These are phyloP conservation scores for Paraplagusia blochii DNA, from an alignment of 2,113 vertebrate genomes.

Conservation along the genomic window DNA sequence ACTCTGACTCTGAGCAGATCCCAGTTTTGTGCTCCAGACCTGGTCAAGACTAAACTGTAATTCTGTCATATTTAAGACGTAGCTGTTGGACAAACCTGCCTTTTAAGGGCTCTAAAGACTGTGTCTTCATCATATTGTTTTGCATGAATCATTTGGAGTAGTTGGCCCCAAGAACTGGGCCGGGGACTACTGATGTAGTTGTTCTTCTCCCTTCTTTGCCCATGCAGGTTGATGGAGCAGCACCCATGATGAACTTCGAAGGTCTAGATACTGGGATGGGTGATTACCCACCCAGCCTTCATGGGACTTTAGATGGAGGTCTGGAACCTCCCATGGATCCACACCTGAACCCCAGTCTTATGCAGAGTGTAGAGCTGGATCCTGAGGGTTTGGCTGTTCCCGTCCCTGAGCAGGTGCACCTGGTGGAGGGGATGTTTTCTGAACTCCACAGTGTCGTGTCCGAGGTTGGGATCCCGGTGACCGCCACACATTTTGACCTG, in stretches of 20 bases:
- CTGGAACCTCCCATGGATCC: conserved; percentile 88
- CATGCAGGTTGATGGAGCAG: conserved; percentile 40
- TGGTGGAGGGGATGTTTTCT: conserved; percentile 96
- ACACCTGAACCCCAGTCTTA: conserved; percentile 81
- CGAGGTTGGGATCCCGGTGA: conserved; percentile 91
- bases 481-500: conserved; percentile 89
- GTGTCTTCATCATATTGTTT: too few relatives aligned
- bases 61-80: too few relatives aligned
- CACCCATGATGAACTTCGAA: conserved; percentile 90
- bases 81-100: too few relatives aligned
- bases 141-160: too few relatives aligned
- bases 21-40: too few relatives aligned
- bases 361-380: conserved; percentile 90
- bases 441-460: conserved; percentile 92
- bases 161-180: too few relatives aligned
- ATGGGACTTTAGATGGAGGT: conserved; percentile 73
- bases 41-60: too few relatives aligned
- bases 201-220: not conserved
- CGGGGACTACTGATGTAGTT: not conserved
- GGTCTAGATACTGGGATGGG: conserved; percentile 85
- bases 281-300: conserved; percentile 79
- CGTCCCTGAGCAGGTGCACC: conserved; percentile 83
- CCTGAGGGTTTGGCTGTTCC: conserved; percentile 81
- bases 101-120: too few relatives aligned
- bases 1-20: too few relatives aligned